These are phyloP conservation scores for Goniozus legneri DNA, from an alignment of 1,140 invertebrate genomes.

Conservation along the genomic window DNA sequence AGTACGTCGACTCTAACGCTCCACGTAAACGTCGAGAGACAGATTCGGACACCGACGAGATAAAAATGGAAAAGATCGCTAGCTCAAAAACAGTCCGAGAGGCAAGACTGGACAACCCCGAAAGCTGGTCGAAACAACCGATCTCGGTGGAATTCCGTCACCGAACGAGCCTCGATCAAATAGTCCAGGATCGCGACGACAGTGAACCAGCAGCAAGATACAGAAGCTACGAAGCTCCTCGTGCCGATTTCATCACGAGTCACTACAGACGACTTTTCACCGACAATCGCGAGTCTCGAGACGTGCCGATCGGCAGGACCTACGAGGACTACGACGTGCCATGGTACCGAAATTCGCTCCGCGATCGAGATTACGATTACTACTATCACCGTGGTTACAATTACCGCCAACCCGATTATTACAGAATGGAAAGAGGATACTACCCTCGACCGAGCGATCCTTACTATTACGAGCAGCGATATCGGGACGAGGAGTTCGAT, in stretches of 20 bases:
- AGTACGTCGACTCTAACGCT: too few species aligned
- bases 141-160: constrained; percentile 40
- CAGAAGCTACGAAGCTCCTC: constrained; percentile 27
- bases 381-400: constrained; percentile 21
- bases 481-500: constrained; percentile 38
- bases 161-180: constrained; percentile 25
- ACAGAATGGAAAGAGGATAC: constrained; percentile 31
- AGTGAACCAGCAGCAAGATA: constrained; percentile 1
- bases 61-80: constrained; percentile 37
- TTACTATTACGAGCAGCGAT: constrained; percentile 35
- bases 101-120: constrained; percentile 21
- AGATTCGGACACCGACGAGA: neutral
- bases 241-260: constrained; percentile 44
- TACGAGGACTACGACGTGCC: constrained; percentile 37
- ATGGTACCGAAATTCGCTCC: constrained; percentile 27
- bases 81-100: constrained; percentile 34
- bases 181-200: constrained; percentile 13
- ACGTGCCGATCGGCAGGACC: constrained; percentile 23
- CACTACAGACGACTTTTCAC: constrained; percentile 25
- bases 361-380: constrained; percentile 35
- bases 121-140: constrained; percentile 44
- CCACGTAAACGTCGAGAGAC: too few species aligned
- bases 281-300: constrained; percentile 36
- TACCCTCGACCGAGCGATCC: constrained; percentile 25
- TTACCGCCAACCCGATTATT: constrained; percentile 38